A percentile compares a stretch with the other conserved stretches of the same genome.
These are phyloP conservation scores for Homarus americanus DNA, from an alignment of 1,140 invertebrate genomes.

Conservation along the genomic window DNA sequence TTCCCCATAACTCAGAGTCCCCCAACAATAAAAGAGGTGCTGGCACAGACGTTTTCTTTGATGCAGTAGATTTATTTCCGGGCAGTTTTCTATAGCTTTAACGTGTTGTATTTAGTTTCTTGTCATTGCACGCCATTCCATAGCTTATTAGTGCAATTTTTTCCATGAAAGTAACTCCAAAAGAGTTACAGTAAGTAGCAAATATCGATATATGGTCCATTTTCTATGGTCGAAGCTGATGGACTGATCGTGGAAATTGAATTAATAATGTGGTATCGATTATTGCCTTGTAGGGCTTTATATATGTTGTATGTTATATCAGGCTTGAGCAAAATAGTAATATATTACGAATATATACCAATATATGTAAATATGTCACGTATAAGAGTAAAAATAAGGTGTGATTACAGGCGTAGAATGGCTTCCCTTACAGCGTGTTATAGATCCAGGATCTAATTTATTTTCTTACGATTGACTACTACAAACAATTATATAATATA, in stretches of 20 bases:
- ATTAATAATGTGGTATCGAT: slow-evolving; percentile 53
- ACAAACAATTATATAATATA: too few species aligned
- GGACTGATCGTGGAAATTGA: slow-evolving; percentile 49
- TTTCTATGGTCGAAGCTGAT: slow-evolving; percentile 36
- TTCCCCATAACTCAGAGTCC: slow-evolving; percentile 61
- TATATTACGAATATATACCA: too few species aligned
- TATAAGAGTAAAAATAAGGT: too few species aligned
- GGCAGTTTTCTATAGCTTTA: slow-evolving; percentile 57
- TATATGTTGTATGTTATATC: too few species aligned
- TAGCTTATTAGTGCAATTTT: slow-evolving; percentile 16
- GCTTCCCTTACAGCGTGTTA: too few species aligned
- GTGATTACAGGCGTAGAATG: too few species aligned
- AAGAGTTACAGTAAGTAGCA: neutral
- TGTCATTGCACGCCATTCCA: neutral
- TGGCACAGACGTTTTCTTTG: slow-evolving; percentile 62
- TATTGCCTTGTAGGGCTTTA: slow-evolving; percentile 15
- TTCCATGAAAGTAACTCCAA: neutral
- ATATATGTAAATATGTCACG: too few species aligned
- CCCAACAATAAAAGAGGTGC: slow-evolving; percentile 68
- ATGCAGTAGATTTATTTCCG: slow-evolving; percentile 66
- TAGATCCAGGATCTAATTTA: too few species aligned
- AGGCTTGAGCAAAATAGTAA: too few species aligned
- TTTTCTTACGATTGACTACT: too few species aligned
- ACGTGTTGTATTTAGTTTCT: slow-evolving; percentile 32
- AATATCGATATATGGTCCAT: slow-evolving; percentile 19